phyloP scores from a whole-genome alignment of 2,113 vertebrate genomes.

The Orycteropus afer region DNA sequence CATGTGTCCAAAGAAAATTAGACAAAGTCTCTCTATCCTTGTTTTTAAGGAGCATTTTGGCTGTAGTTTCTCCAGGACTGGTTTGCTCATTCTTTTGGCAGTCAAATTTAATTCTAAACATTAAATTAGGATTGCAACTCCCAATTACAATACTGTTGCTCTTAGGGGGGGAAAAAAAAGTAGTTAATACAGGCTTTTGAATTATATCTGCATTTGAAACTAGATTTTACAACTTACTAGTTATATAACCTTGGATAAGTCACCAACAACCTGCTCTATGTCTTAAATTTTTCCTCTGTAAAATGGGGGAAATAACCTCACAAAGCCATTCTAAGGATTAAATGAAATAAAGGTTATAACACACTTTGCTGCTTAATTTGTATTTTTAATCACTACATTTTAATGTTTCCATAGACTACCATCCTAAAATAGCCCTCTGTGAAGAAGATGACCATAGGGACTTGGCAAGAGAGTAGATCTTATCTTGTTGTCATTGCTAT shows the following conservation, averaged over 20 bases:
- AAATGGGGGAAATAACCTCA: neutral
- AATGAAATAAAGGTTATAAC: neutral
- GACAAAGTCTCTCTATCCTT: no score
- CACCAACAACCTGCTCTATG: no score
- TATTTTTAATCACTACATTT: neutral
- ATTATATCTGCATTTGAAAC: constrained; percentile 4
- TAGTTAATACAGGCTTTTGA: constrained; percentile 1
- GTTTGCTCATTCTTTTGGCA: no score
- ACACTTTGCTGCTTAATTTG: neutral
- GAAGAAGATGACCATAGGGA: neutral
- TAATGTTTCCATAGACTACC: neutral
- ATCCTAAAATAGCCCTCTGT: neutral
- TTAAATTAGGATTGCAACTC: neutral
- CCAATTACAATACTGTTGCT: neutral
- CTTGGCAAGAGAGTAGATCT: neutral
- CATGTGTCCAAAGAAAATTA: no score
- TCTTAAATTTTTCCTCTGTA: no score
- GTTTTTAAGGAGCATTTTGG: no score
- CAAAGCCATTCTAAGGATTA: neutral
- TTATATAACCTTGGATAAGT: no score
- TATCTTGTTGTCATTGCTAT: neutral
- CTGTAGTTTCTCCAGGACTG: no score
- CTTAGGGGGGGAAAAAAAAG: neutral
- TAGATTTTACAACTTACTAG: no score
- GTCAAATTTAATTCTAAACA: neutral